A percentile compares a stretch with the other conserved stretches of the same genome.
These are phyloP conservation scores for Pungitius pungitius DNA, from an alignment of 2,113 vertebrate genomes.

Conservation along the genomic window DNA sequence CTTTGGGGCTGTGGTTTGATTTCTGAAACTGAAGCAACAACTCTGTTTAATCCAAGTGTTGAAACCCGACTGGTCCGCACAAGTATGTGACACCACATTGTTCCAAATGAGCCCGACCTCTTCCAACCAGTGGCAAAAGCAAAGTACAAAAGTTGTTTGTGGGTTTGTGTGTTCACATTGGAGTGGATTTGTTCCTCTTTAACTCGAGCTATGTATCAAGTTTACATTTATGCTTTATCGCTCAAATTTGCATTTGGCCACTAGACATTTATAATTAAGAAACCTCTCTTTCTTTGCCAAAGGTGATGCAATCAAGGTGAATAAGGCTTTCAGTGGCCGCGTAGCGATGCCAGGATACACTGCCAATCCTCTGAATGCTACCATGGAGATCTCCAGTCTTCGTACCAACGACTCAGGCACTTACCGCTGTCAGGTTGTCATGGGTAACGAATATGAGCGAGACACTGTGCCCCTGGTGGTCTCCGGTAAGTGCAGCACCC, in stretches of 20 bases:
- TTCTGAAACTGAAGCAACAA: not conserved
- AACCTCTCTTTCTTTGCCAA: slow-evolving; percentile 81
- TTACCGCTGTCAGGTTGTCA: slow-evolving; percentile 90
- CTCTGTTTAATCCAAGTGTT: not conserved
- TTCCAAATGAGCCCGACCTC: not conserved
- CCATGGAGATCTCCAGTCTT: slow-evolving; percentile 84
- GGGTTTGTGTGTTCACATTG: not conserved
- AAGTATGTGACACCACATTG: not conserved
- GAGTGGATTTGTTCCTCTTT: not conserved
- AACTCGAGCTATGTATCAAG: not conserved
- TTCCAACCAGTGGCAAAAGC: not conserved
- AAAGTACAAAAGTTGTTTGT: not conserved
- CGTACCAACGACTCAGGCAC: slow-evolving; percentile 89
- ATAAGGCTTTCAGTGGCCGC: slow-evolving; percentile 87
- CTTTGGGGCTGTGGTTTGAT: not conserved
- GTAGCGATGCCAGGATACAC: slow-evolving; percentile 85
- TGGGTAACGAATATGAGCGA: slow-evolving; percentile 89
- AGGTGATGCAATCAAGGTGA: slow-evolving; percentile 89
- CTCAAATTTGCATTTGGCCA: slow-evolving; percentile 9
- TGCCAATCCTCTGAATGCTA: slow-evolving; percentile 84
- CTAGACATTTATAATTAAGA: slow-evolving; percentile 23
- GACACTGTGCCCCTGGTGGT: slow-evolving; percentile 91
- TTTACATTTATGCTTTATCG: slow-evolving; percentile 18
- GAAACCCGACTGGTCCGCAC: not conserved
- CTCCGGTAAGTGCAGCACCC: slow-evolving; percentile 83